Evolutionary conservation across 2,113 vertebrate species (phyloP).

Genomic region (Archocentrus centrarchus): DNA sequence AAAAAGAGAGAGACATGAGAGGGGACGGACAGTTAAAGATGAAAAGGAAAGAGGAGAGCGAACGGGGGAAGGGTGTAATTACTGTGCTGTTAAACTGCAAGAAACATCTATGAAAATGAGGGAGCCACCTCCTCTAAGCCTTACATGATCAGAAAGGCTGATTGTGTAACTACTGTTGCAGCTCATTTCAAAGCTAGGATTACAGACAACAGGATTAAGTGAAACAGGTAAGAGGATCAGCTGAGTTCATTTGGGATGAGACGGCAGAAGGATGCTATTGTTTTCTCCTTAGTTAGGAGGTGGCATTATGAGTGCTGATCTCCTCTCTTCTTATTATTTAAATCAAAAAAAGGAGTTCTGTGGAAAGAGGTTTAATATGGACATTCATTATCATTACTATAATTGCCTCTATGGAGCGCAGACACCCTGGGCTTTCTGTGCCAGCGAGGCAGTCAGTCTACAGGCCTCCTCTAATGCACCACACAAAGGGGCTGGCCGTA

Average conservation of each 20-base stretch:
- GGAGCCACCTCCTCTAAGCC: slow-evolving; percentile 49
- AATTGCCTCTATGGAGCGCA: slow-evolving; percentile 67
- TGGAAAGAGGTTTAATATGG: slow-evolving; percentile 60
- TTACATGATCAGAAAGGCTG: slow-evolving; percentile 49
- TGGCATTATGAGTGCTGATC: slow-evolving; percentile 37
- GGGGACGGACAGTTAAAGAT: slow-evolving; percentile 25
- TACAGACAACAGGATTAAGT: slow-evolving; percentile 72
- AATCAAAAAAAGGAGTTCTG: slow-evolving; percentile 44
- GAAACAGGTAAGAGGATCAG: slow-evolving; percentile 76
- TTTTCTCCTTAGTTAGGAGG: slow-evolving; percentile 47
- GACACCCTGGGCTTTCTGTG: slow-evolving; percentile 52
- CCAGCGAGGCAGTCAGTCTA: slow-evolving; percentile 40
- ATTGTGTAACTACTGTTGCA: slow-evolving; percentile 70
- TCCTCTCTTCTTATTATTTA: slow-evolving; percentile 47
- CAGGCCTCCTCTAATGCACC: slow-evolving; percentile 51
- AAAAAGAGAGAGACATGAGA: slow-evolving; percentile 19
- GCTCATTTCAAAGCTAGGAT: slow-evolving; percentile 63
- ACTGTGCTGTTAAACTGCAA: slow-evolving; percentile 8
- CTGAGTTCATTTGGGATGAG: slow-evolving; percentile 56
- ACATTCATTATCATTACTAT: slow-evolving; percentile 72
- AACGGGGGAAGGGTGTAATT: slow-evolving; percentile 30
- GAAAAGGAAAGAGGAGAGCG: slow-evolving; percentile 23
- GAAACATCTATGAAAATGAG: slow-evolving; percentile 10
- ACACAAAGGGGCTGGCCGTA: slow-evolving; percentile 71
- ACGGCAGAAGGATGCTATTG: slow-evolving; percentile 68